A percentile compares a stretch with the other conserved stretches of the same genome.
Conservation (phyloP, 2,113 vertebrate genomes). For the Oryzias melastigma region DNA sequence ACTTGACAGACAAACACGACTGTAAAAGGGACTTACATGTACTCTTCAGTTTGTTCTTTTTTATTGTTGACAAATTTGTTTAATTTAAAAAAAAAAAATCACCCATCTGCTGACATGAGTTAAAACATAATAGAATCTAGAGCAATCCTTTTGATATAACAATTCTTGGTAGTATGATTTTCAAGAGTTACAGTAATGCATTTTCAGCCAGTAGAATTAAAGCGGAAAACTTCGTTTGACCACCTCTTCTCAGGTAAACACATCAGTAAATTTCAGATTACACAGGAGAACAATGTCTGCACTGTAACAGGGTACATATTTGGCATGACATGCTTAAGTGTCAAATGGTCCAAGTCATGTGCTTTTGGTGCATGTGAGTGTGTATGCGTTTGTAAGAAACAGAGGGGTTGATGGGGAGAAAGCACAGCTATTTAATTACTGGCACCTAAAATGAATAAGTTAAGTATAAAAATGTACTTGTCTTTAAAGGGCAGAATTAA, state of each 20-base stretch:
- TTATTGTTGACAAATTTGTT: not conserved
- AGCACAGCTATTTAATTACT: constrained; percentile 6
- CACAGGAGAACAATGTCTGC: constrained; percentile 32
- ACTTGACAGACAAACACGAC: not conserved
- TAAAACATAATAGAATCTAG: no score
- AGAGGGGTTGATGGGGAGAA: constrained; percentile 15
- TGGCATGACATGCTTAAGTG: constrained; percentile 32
- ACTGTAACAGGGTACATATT: constrained; percentile 31
- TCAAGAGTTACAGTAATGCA: not conserved
- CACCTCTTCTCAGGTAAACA: not conserved
- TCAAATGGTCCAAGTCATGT: constrained; percentile 45
- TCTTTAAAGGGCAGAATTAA: no score
- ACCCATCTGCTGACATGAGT: no score
- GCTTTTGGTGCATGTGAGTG: constrained; percentile 28
- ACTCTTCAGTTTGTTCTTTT: not conserved
- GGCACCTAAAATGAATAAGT: no score
- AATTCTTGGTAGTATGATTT: no score
- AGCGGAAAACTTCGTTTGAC: constrained; percentile 15
- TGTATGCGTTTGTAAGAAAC: constrained; percentile 4
- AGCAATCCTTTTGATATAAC: no score
- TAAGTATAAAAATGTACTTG: no score
- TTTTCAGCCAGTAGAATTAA: constrained; percentile 12
- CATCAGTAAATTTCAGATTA: constrained; percentile 37
- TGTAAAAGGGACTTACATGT: not conserved
- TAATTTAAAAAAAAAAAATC: not conserved